phyloP scores from a whole-genome alignment of 2,113 vertebrate species.

The Miniopterus natalensis region DNA sequence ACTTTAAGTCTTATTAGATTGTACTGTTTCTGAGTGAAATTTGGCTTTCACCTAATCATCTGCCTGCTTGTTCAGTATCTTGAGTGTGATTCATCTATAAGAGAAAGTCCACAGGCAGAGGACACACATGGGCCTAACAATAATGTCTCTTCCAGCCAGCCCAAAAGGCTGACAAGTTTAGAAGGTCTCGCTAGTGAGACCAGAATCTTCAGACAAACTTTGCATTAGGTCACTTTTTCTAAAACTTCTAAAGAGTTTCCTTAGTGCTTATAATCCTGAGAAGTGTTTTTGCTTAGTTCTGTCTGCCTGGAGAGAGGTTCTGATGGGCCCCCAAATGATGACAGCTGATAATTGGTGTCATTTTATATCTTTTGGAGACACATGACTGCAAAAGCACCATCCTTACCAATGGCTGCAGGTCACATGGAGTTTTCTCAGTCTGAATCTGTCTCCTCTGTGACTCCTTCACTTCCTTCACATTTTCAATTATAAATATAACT shows the following conservation, averaged over 20 bases:
- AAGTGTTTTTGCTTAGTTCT: not conserved
- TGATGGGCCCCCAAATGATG: not conserved
- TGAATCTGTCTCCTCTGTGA: not conserved
- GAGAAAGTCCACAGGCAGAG: not conserved
- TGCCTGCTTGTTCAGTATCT: not conserved
- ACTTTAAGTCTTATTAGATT: slow-evolving; percentile 22
- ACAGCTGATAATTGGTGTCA: not conserved
- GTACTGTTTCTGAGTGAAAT: not conserved
- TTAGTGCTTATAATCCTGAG: not conserved
- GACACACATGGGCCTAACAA: not conserved
- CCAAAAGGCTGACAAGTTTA: not conserved
- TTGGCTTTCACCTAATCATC: not conserved
- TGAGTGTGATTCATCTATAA: not conserved
- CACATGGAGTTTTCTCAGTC: not conserved
- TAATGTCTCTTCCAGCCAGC: not conserved
- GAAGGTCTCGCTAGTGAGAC: not conserved
- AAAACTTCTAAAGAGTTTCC: not conserved
- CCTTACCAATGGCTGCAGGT: not conserved
- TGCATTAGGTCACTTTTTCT: not conserved
- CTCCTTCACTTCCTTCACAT: not conserved
- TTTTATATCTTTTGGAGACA: not conserved
- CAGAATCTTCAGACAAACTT: not conserved
- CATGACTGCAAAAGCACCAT: not conserved
- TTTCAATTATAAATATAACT: slow-evolving; percentile 52
- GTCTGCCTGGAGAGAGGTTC: not conserved